Conservation (phyloP, 2,888 invertebrate species). For the Clivina fossor region DNA sequence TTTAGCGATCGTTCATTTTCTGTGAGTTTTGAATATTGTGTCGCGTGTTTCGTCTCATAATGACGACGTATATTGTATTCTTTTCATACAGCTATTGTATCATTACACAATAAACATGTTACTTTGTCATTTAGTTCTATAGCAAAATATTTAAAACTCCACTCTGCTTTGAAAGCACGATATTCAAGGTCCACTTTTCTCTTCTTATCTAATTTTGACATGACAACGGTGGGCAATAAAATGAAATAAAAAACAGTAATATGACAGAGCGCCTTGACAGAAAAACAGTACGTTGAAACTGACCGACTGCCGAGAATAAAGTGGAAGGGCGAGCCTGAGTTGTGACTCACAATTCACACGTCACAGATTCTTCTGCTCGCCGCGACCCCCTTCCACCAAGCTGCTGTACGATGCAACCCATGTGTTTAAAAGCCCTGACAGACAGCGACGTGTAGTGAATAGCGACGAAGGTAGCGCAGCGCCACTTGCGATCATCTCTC, state of each 20-base stretch:
- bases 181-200: background rate
- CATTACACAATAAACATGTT: constrained; percentile 19
- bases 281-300: background rate
- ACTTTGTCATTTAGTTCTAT: constrained; percentile 12
- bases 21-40: constrained; percentile 11
- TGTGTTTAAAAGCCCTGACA: no score
- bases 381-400: no score
- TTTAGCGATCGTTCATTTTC: constrained; percentile 7
- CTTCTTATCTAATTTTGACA: background rate
- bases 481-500: no score
- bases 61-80: constrained; percentile 11
- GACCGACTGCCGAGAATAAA: no score
- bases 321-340: no score
- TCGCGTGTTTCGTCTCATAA: constrained; percentile 14
- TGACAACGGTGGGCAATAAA: background rate
- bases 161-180: background rate
- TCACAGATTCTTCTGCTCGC: no score
- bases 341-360: no score
- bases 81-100: constrained; percentile 15
- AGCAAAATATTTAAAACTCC: constrained; percentile 10
- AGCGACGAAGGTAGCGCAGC: no score
- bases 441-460: no score
- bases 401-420: no score
- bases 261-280: background rate
- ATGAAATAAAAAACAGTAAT: background rate